phyloP scores from a whole-genome alignment of 2,113 vertebrate genomes.

The Eulacestoma nigropectus region DNA sequence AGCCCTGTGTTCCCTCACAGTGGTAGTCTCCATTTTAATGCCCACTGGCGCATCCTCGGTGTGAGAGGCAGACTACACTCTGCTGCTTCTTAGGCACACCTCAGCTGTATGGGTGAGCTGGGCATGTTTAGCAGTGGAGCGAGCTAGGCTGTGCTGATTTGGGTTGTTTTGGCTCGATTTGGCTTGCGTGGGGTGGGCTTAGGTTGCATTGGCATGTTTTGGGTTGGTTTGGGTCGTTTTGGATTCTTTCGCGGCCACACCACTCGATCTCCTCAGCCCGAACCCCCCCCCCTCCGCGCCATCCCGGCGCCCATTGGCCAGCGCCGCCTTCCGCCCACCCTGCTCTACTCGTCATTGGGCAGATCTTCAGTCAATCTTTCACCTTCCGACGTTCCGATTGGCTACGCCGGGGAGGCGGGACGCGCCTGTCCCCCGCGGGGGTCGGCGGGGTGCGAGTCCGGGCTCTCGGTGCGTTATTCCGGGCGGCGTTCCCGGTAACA shows the following conservation, averaged over 20 bases:
- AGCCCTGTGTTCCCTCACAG: rapidly evolving
- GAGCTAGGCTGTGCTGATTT: rapidly evolving
- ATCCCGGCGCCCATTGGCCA: background rate
- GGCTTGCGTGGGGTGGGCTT: too few relatives aligned
- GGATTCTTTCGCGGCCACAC: rapidly evolving
- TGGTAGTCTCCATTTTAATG: rapidly evolving
- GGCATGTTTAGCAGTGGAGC: rapidly evolving
- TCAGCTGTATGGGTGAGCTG: background rate
- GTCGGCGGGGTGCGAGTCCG: rapidly evolving
- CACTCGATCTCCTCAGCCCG: rapidly evolving
- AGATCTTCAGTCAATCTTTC: background rate
- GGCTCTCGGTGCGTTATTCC: background rate
- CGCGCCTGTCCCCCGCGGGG: too few relatives aligned
- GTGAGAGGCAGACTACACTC: rapidly evolving
- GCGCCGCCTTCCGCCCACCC: rapidly evolving
- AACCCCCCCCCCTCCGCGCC: rapidly evolving
- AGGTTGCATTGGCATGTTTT: too few relatives aligned
- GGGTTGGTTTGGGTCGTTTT: rapidly evolving
- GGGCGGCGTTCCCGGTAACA: background rate
- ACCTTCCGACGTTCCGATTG: background rate
- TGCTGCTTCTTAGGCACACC: background rate
- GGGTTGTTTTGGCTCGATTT: background rate
- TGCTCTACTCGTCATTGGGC: rapidly evolving
- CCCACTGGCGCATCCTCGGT: rapidly evolving
- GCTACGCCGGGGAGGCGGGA: rapidly evolving